phyloP scores from a whole-genome alignment of 2,113 vertebrate species.

The Empidonax alnorum region DNA sequence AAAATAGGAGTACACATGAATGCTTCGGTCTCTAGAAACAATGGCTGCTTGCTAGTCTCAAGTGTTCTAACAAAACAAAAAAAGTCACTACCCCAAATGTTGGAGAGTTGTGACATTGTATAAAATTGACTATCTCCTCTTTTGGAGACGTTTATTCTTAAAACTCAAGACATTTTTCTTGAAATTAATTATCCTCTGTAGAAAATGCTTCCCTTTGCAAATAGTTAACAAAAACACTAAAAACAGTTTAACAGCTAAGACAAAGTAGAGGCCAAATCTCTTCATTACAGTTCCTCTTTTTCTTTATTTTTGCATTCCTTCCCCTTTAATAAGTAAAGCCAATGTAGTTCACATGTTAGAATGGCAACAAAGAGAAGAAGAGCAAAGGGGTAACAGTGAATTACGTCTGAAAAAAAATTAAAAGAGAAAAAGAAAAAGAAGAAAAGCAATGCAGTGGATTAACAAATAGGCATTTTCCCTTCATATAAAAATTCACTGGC shows the following conservation, averaged over 20 bases:
- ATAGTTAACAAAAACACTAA: constrained; percentile 85
- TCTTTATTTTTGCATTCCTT: constrained; percentile 70
- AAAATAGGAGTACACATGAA: constrained; percentile 64
- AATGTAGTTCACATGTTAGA: constrained; percentile 52
- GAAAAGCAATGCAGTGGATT: constrained; percentile 47
- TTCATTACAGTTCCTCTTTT: constrained; percentile 65
- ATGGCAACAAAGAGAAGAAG: constrained; percentile 72
- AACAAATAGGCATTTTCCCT: constrained; percentile 71
- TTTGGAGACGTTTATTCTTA: constrained; percentile 82
- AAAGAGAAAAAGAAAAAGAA: not conserved
- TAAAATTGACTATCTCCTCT: constrained; percentile 84
- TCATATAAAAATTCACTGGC: constrained; percentile 80
- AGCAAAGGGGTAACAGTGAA: constrained; percentile 67
- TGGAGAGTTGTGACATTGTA: constrained; percentile 86
- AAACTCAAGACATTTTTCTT: constrained; percentile 86
- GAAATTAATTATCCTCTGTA: constrained; percentile 84
- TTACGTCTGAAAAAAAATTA: not conserved
- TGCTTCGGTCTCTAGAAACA: constrained; percentile 75
- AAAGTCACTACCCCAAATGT: constrained; percentile 90
- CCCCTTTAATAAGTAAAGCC: constrained; percentile 68
- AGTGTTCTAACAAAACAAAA: constrained; percentile 77
- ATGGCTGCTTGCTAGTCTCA: constrained; percentile 79
- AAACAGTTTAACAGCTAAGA: constrained; percentile 81
- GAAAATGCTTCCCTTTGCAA: constrained; percentile 85
- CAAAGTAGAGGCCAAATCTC: constrained; percentile 79